phyloP scores from a whole-genome alignment of 2,797 vertebrate species.

The Xenopus petersii region DNA sequence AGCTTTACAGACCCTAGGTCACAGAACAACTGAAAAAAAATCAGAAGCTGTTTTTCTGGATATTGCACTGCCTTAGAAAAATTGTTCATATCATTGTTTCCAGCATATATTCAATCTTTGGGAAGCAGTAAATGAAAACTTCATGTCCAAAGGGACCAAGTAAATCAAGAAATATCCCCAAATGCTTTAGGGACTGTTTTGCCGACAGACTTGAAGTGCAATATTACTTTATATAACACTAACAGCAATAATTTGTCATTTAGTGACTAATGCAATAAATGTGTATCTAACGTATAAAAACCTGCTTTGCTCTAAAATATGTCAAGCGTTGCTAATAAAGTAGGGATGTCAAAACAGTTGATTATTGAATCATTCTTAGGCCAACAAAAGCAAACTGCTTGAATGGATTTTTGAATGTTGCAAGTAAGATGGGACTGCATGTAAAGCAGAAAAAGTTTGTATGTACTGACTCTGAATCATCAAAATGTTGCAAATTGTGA shows the following conservation, averaged over 20 bases:
- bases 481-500: too few relatives aligned
- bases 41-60: neutral
- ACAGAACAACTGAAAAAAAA: too few relatives aligned
- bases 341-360: too few relatives aligned
- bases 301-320: neutral
- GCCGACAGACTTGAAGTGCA: neutral
- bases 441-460: too few relatives aligned
- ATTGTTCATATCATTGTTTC: slow-evolving; percentile 10
- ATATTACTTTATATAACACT: slow-evolving; percentile 13
- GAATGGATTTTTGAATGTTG: too few relatives aligned
- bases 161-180: slow-evolving; percentile 6
- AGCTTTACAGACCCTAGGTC: too few relatives aligned
- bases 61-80: slow-evolving; percentile 21
- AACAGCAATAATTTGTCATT: slow-evolving; percentile 19
- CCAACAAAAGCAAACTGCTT: too few relatives aligned
- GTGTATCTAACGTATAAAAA: neutral
- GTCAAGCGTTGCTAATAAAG: too few relatives aligned
- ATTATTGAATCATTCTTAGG: too few relatives aligned
- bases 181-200: neutral
- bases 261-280: slow-evolving; percentile 24
- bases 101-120: slow-evolving; percentile 30
- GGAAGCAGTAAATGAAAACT: slow-evolving; percentile 36
- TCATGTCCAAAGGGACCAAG: slow-evolving; percentile 15
- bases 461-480: too few relatives aligned
- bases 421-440: too few relatives aligned